Evolutionary conservation across 2,888 invertebrate genomes (phyloP).

Genomic region (Cancer borealis): DNA sequence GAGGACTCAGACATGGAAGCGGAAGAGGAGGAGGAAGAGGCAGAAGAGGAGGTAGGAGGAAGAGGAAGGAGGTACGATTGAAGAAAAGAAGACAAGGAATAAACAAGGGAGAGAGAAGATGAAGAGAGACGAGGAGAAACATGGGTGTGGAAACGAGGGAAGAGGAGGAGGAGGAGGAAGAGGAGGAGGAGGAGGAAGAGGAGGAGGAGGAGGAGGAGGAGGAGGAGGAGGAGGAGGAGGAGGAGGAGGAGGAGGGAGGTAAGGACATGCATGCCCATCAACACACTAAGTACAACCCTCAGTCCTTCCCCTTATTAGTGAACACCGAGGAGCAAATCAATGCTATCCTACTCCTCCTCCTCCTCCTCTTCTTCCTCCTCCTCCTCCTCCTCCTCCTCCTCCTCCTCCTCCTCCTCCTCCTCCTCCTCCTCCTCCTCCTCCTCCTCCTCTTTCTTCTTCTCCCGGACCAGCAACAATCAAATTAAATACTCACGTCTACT

Average conservation of each 20-base stretch:
- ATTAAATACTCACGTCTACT: conserved; percentile 8
- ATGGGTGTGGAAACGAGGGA: neutral
- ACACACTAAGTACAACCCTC: neutral
- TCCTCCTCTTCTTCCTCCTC: neutral
- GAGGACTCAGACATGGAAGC: neutral
- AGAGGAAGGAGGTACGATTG: neutral
- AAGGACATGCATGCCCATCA: neutral
- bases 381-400: conserved; percentile 9
- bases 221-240: conserved; percentile 17
- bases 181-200: neutral
- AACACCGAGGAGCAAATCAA: neutral
- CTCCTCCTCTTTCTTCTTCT: neutral
- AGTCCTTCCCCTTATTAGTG: neutral
- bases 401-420: neutral
- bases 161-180: no score
- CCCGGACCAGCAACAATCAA: neutral
- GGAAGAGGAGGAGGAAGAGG: neutral
- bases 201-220: neutral
- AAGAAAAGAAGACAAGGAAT: neutral
- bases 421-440: neutral
- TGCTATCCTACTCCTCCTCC: neutral
- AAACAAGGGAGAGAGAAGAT: neutral
- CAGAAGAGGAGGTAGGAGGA: neutral
- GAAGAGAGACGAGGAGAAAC: neutral
- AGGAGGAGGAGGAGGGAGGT: conserved; percentile 12